phyloP scores from a whole-genome alignment of 1,140 invertebrate genomes.

The Aphelinus certus region DNA sequence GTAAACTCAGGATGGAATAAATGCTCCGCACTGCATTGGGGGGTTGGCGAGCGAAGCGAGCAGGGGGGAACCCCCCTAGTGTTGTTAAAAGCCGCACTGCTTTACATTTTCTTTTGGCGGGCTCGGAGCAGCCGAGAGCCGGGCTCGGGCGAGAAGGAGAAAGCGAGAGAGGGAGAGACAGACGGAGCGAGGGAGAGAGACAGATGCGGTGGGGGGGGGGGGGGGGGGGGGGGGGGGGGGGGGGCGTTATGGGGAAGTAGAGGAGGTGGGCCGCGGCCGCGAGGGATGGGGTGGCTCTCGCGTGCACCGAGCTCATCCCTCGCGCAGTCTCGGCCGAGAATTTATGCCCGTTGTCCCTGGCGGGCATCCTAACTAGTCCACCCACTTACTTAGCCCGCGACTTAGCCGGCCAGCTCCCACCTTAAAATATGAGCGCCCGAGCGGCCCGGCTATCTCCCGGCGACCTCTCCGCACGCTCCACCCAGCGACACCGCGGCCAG shows the following conservation, averaged over 20 bases:
- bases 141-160: background rate
- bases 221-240: background rate
- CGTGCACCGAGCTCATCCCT: conserved; percentile 63
- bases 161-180: background rate
- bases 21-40: no score
- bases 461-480: no score
- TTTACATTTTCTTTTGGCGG: conserved; percentile 36
- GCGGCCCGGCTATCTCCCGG: no score
- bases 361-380: conserved; percentile 63
- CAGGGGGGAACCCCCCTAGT: background rate
- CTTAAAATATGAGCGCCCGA: conserved; percentile 18
- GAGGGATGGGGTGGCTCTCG: conserved; percentile 47
- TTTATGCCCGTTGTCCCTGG: conserved; percentile 64
- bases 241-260: no score
- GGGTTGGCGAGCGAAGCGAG: background rate
- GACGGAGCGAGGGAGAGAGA: conserved; percentile 11
- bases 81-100: conserved; percentile 37
- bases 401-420: conserved; percentile 41
- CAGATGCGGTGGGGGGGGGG: background rate
- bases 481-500: no score
- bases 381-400: conserved; percentile 60
- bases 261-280: conserved; percentile 1
- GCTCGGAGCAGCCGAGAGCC: background rate
- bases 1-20: no score
- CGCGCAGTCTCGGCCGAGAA: conserved; percentile 54